Base-by-base conservation (phyloP, 2,797 vertebrate genomes). In the Periparus ater region DNA sequence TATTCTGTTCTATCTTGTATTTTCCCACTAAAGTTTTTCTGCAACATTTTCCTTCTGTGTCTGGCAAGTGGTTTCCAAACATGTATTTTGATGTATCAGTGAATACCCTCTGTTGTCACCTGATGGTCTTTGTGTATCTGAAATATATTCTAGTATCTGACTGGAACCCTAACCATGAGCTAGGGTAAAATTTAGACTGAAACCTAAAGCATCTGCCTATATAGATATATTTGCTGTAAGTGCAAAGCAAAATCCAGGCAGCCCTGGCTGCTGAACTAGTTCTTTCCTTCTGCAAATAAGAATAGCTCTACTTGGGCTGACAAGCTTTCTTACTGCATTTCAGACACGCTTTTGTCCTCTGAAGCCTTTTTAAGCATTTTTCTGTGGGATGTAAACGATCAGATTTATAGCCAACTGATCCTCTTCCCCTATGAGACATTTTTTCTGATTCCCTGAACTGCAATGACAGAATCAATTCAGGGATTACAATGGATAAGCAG, bases 391-490 rank as follows among this genome's bases (percentile, higher is more conserved):
- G 85, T 77, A 75, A 86, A 63, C 8, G 17, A 30, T 32, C 57
- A 85, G 96, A 94, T 95, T 93, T 95, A 96, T 71, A 88, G 93
- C 85, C 76, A 85, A 88, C 66, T 17, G 73, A 84, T 85, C 60
- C 30, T 84, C 84, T 70, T 40, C n/a, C 82, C 34, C 57, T 36
- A 5, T 57, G 76, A 91, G 71, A 65, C 80, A 79, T 87, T 93
- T 91, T 95, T 96, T 91, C 85, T 76, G 89, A 95, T 75, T 95
- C 87, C 60, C 48, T 96, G 89, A 91, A 88, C 87, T 92, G 79
- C 92, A 94, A 75, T 78, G 89, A 66, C 85, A 94, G 92, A 76
- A 96, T 94, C 89, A 89, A 55, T 91, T 96, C 85, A 91, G 55
- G 63, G 89, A 91, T 95, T 96, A 90, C 83, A 79, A 86, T 90